Evolutionary conservation across 2,888 invertebrate species (phyloP).

Genomic region (Mayetiola destructor): DNA sequence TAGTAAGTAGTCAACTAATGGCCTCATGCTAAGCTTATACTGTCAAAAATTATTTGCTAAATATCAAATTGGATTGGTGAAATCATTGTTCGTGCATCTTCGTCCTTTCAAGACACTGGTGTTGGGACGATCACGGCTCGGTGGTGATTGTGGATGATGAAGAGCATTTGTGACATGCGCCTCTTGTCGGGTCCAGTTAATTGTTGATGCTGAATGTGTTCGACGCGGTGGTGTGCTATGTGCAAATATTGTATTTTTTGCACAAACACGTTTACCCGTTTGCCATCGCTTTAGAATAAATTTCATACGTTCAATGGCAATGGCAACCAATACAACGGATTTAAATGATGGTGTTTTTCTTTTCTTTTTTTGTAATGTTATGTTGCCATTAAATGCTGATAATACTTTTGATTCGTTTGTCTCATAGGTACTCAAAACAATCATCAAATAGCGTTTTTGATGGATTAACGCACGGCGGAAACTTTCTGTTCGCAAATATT

Average conservation of each 20-base stretch:
- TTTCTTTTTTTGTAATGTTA: constrained; percentile 20
- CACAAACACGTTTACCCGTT: constrained; percentile 38
- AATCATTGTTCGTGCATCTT: not conserved
- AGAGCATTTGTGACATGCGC: not conserved
- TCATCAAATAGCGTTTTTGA: constrained; percentile 77
- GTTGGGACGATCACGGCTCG: constrained; percentile 2
- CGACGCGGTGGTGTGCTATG: not conserved
- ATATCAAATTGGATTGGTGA: not conserved
- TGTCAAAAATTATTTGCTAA: too few species aligned
- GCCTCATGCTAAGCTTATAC: too few species aligned
- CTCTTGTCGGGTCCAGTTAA: constrained; percentile 1
- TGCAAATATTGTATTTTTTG: not conserved
- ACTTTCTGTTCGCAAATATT: constrained; percentile 67
- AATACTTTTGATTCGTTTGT: constrained; percentile 30
- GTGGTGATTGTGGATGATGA: constrained; percentile 5
- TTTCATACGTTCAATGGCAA: constrained; percentile 50
- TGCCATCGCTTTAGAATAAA: constrained; percentile 49
- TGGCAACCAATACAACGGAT: constrained; percentile 40
- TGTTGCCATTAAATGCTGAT: constrained; percentile 22
- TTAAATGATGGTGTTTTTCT: constrained; percentile 28
- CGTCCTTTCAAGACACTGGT: not conserved
- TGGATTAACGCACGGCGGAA: constrained; percentile 75
- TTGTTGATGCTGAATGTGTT: not conserved
- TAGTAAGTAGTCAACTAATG: too few species aligned
- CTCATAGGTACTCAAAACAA: constrained; percentile 40